Percentiles rank a stretch among this genome's conserved stretches.
Conservation (phyloP, 2,797 vertebrate species). For the Cynodonichthys magdalenae region DNA sequence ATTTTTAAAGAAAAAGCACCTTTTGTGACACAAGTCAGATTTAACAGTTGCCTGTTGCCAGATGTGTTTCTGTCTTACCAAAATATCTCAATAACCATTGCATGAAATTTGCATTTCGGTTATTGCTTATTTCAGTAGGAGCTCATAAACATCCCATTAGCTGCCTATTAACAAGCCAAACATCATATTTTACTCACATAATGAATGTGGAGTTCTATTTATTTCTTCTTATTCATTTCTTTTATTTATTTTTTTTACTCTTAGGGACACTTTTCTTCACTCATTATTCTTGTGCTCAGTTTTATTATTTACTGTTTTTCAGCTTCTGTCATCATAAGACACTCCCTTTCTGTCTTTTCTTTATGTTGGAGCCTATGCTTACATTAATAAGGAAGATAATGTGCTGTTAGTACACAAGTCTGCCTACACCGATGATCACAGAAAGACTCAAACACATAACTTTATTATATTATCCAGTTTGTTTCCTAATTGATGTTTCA, state of each 20-base stretch:
- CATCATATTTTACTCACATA: too few relatives aligned
- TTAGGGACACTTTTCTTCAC: slow-evolving; percentile 1
- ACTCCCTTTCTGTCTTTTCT: neutral
- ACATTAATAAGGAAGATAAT: slow-evolving; percentile 37
- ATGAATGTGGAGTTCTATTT: too few relatives aligned
- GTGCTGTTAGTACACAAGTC: slow-evolving; percentile 56
- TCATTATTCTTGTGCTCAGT: slow-evolving; percentile 4
- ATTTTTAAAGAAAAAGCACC: too few relatives aligned
- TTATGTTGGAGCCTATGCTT: slow-evolving; percentile 17
- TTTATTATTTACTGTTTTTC: neutral
- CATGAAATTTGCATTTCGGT: too few relatives aligned
- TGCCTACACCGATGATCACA: slow-evolving; percentile 50
- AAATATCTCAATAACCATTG: too few relatives aligned
- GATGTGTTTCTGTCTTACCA: too few relatives aligned
- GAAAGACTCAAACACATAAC: slow-evolving; percentile 7
- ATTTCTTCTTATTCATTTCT: too few relatives aligned
- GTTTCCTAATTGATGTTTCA: slow-evolving; percentile 8
- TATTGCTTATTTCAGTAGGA: slow-evolving; percentile 41
- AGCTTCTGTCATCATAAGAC: neutral
- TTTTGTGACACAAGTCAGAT: too few relatives aligned
- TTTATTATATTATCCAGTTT: slow-evolving; percentile 31
- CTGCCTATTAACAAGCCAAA: too few relatives aligned
- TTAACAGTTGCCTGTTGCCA: too few relatives aligned
- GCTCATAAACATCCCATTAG: slow-evolving; percentile 15
- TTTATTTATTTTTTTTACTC: neutral